These are phyloP conservation scores for Pseudorhiza aurosa DNA, from an alignment of 30 jellyfish, hydroid and myxozoan species.

Conservation along the genomic window DNA sequence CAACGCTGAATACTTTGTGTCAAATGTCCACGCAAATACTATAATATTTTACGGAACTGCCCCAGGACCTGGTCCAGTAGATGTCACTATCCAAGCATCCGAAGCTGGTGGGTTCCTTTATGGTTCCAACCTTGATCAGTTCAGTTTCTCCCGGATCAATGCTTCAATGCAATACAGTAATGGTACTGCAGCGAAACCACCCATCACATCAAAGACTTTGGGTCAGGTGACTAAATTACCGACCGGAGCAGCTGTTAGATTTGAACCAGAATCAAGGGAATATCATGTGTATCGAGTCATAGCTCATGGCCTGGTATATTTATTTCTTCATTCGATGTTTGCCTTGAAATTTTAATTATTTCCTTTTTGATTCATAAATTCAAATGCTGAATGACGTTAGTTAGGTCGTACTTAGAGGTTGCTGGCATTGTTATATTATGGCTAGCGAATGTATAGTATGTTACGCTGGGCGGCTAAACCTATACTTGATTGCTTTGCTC, in stretches of 20 bases:
- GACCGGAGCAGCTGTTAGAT: not conserved
- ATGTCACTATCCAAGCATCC: not conserved
- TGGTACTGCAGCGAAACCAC: not conserved
- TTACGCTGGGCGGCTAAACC: too few species aligned
- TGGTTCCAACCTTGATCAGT: not conserved
- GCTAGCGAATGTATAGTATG: too few species aligned
- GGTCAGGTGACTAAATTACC: not conserved
- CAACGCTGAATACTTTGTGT: not conserved
- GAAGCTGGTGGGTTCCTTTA: not conserved
- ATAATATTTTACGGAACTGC: not conserved
- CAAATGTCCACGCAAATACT: not conserved
- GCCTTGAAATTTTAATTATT: too few species aligned
- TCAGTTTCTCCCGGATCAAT: not conserved
- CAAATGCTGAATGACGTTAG: too few species aligned
- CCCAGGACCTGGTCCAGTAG: not conserved
- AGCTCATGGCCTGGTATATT: not conserved
- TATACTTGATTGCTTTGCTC: too few species aligned
- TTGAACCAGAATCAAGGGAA: not conserved
- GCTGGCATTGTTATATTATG: too few species aligned
- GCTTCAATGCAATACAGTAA: not conserved
- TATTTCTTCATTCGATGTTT: not conserved
- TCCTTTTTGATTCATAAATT: too few species aligned
- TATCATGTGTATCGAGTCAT: not conserved
- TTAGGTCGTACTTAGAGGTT: too few species aligned
- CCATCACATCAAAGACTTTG: not conserved